phyloP scores from a whole-genome alignment of 2,888 invertebrate genomes.

The Luffia ferchaultella region DNA sequence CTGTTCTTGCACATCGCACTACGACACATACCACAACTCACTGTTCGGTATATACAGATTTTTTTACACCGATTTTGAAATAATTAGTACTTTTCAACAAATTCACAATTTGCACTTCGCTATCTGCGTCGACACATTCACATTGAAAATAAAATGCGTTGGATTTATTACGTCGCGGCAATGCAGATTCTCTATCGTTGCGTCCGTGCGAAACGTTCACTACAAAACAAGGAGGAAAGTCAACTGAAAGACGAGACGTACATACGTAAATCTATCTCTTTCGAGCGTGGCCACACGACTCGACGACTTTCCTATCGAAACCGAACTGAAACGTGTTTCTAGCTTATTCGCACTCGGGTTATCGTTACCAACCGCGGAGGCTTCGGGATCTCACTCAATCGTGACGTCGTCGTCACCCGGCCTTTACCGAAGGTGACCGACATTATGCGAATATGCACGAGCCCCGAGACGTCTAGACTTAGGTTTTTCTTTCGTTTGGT shows the following conservation, averaged over 20 bases:
- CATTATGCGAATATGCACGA: neutral
- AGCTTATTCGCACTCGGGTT: neutral
- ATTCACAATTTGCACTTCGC: constrained; percentile 3
- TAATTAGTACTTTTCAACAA: neutral
- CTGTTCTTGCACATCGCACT: constrained; percentile 66
- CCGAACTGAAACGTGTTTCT: neutral
- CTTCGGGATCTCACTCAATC: constrained; percentile 38
- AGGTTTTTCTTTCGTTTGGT: neutral
- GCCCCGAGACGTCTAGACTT: neutral
- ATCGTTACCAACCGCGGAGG: neutral
- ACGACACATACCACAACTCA: constrained; percentile 20
- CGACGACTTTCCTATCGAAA: neutral
- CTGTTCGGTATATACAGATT: neutral
- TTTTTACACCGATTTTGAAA: neutral
- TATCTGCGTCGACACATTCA: constrained; percentile 15
- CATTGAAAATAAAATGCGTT: constrained; percentile 33
- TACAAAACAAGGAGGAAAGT: constrained; percentile 65
- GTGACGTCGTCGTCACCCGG: constrained; percentile 3
- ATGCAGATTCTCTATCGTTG: constrained; percentile 55
- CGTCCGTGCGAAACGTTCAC: constrained; percentile 60
- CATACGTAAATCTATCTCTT: constrained; percentile 63
- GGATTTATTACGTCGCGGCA: constrained; percentile 55
- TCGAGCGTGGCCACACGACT: constrained; percentile 19
- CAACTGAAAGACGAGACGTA: constrained; percentile 66
- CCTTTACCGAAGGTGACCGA: neutral